Evolutionary conservation across 2,113 vertebrate species (phyloP).

Genomic region (Psittacara wagleri): DNA sequence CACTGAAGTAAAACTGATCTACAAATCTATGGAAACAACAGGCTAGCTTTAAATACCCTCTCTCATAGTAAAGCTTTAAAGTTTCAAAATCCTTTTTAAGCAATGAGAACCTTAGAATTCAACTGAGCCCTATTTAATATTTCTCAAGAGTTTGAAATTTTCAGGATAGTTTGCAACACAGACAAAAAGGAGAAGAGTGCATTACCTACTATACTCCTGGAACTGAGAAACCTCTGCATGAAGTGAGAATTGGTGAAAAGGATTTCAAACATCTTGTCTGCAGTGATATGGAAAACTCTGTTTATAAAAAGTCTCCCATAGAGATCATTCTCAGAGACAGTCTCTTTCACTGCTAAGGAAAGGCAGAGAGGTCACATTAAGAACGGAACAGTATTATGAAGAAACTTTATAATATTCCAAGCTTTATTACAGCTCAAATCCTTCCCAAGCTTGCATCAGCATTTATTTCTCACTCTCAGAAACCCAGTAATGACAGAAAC

Average conservation of each 20-base stretch:
- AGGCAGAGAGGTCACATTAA: slow-evolving; percentile 41
- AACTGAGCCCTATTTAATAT: neutral
- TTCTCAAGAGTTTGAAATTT: neutral
- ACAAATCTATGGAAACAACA: neutral
- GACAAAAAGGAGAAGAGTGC: neutral
- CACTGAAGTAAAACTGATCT: neutral
- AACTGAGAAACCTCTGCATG: slow-evolving; percentile 80
- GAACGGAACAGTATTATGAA: neutral
- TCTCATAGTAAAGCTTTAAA: neutral
- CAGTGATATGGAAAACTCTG: slow-evolving; percentile 88
- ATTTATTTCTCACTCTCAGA: neutral
- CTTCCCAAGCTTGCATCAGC: neutral
- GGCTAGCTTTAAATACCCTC: neutral
- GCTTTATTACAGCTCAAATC: neutral
- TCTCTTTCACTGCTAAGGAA: slow-evolving; percentile 77
- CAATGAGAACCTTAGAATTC: neutral
- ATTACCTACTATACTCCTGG: slow-evolving; percentile 90
- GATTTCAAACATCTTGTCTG: slow-evolving; percentile 92
- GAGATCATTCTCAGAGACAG: slow-evolving; percentile 71
- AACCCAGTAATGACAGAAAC: neutral
- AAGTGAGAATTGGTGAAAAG: slow-evolving; percentile 93
- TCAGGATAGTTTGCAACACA: neutral
- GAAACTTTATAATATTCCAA: neutral
- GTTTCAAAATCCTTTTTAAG: neutral
- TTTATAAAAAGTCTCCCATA: slow-evolving; percentile 89